Conservation (phyloP, 2,888 invertebrate genomes). For the Spicauda simplicius region DNA sequence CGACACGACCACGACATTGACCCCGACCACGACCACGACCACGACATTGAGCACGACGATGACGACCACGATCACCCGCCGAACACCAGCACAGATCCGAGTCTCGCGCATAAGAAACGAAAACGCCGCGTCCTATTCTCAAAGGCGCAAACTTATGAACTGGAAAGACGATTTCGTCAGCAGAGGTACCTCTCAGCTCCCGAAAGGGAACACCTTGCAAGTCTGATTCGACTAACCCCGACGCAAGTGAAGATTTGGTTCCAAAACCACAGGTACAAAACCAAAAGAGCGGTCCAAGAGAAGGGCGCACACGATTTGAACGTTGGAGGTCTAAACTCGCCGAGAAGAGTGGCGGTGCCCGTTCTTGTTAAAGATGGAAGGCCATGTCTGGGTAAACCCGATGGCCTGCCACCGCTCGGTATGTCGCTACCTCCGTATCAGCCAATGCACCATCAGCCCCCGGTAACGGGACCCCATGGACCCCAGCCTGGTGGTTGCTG, state of each 20-base stretch:
- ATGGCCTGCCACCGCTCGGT: constrained; percentile 78
- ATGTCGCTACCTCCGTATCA: constrained; percentile 80
- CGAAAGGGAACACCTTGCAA: constrained; percentile 98
- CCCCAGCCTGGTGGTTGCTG: constrained; percentile 79
- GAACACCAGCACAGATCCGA: constrained; percentile 69
- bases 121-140: constrained; percentile 98
- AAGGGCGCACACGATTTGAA: constrained; percentile 90
- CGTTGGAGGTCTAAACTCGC: constrained; percentile 90
- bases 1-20: constrained; percentile 66
- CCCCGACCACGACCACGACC: constrained; percentile 75
- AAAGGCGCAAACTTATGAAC: constrained; percentile 98
- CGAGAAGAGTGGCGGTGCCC: constrained; percentile 96
- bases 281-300: constrained; percentile 98
- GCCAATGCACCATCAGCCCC: constrained; percentile 73
- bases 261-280: constrained; percentile 99
- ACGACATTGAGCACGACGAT: constrained; percentile 86
- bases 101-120: constrained; percentile 91
- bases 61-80: constrained; percentile 74
- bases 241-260: constrained; percentile 99
- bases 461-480: constrained; percentile 61
- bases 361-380: constrained; percentile 97
- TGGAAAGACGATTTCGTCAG: constrained; percentile 97
- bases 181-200: constrained; percentile 99
- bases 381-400: constrained; percentile 89
- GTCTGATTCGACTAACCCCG: constrained; percentile 96